phyloP scores from a whole-genome alignment of 2,888 invertebrate species.

The Antheraea yamamai region DNA sequence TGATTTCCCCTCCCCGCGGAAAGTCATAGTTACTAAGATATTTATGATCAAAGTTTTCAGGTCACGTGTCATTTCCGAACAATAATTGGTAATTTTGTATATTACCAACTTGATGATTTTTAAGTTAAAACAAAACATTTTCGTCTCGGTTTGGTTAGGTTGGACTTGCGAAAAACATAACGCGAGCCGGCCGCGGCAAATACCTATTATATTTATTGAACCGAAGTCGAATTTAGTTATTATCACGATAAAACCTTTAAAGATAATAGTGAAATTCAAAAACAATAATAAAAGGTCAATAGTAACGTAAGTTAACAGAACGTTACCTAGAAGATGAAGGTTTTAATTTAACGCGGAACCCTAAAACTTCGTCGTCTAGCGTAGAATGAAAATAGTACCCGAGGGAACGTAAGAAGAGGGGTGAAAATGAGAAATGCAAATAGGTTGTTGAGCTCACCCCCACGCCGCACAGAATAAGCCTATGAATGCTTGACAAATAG shows the following conservation, averaged over 20 bases:
- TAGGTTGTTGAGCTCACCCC: slow-evolving; percentile 65
- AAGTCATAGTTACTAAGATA: no score
- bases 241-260: not conserved
- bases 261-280: not conserved
- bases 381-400: slow-evolving; percentile 65
- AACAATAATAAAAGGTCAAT: not conserved
- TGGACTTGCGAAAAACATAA: no score
- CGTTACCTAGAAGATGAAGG: slow-evolving; percentile 21
- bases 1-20: no score
- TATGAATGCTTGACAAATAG: slow-evolving; percentile 70
- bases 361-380: slow-evolving; percentile 51
- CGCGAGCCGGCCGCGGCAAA: no score
- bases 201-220: not conserved
- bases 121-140: no score
- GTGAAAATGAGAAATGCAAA: slow-evolving; percentile 79
- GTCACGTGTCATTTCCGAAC: no score
- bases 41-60: no score
- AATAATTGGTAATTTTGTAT: no score
- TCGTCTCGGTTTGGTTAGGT: no score
- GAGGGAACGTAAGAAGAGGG: slow-evolving; percentile 63
- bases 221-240: not conserved
- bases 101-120: no score
- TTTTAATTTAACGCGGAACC: slow-evolving; percentile 39
- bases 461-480: slow-evolving; percentile 61
- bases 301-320: not conserved